Percentiles rank a stretch among this genome's conserved stretches.
Evolutionary conservation across 2,888 invertebrate species (phyloP).

Genomic region (Acronicta aceris): DNA sequence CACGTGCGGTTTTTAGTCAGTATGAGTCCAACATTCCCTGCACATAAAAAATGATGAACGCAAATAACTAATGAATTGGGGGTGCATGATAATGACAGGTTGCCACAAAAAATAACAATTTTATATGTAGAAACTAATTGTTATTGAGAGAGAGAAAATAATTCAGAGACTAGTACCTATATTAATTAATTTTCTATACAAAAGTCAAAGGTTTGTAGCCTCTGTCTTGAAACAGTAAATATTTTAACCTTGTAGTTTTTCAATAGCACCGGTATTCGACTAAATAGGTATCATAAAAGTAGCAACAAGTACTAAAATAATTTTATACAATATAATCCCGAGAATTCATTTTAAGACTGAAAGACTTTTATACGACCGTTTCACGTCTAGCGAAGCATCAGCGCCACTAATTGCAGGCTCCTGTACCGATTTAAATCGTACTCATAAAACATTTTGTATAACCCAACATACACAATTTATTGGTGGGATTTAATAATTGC

Average conservation of each 20-base stretch:
- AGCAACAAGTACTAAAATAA: conserved; percentile 6
- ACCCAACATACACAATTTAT: conserved; percentile 68
- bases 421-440: conserved; percentile 68
- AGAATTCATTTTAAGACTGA: conserved; percentile 25
- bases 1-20: too few relatives aligned
- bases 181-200: too few relatives aligned
- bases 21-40: too few relatives aligned
- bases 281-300: conserved; percentile 1
- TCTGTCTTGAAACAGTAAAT: conserved; percentile 5
- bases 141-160: too few relatives aligned
- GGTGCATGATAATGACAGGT: too few relatives aligned
- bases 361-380: conserved; percentile 38
- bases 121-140: too few relatives aligned
- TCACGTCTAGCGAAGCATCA: conserved; percentile 51
- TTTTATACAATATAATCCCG: conserved; percentile 21
- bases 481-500: conserved; percentile 72
- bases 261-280: neutral
- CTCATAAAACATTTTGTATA: conserved; percentile 63
- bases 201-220: too few relatives aligned
- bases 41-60: too few relatives aligned
- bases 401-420: conserved; percentile 64
- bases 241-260: neutral
- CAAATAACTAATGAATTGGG: too few relatives aligned
- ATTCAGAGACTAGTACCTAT: too few relatives aligned
- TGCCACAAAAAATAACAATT: too few relatives aligned